Base-by-base conservation (phyloP, 2,113 vertebrate genomes). In the Pterocles gutturalis region DNA sequence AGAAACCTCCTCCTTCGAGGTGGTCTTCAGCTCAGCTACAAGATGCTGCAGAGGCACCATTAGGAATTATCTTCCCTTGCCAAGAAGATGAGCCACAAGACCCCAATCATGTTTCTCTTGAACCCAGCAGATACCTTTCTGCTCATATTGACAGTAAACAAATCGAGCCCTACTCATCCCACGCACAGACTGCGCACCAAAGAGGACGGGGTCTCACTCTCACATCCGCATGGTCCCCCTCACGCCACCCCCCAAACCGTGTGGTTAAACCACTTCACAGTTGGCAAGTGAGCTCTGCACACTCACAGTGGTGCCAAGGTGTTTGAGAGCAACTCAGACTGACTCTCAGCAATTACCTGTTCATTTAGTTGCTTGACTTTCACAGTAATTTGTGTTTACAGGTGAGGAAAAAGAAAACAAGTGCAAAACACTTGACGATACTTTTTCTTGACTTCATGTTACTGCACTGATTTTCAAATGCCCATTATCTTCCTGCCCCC, bases 161-260 rank as follows among this genome's bases (percentile, higher is more conserved):
- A 43, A 67, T 8, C 1, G 4, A 62, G 64, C 54, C 41, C 41
- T 61, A 38, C 19, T 48, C 67, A n/a, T 19, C 33, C 6, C 57
- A 61, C 1, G 17, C 22, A 28, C 58, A 51, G 34, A 38, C 36
- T 3, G 26, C 33, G 48, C 33, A 7, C 19, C 25, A 7, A 5
- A 33, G 21, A 48, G 9, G 26, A 49, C 11, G 2, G 13, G 13
- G 36, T 57, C 61, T 62, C 10, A 2, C 46, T 29, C 71, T 25
- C 65, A 4, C 41, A 11, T 13, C 13, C 4, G 7, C 8, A 11
- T 0, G 12, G 26, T 19, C 22, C 25, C n/a, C 31, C 16, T 7
- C 29, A 25, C 3, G 6, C 5, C 64, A 26, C 17, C 6, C n/a
- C 49, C 20, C 3, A 2, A 49, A 17, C 22, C 13, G 0, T 7